Base-by-base conservation (phyloP, 23 tunicate genomes). In the Botrylloides violaceus region DNA sequence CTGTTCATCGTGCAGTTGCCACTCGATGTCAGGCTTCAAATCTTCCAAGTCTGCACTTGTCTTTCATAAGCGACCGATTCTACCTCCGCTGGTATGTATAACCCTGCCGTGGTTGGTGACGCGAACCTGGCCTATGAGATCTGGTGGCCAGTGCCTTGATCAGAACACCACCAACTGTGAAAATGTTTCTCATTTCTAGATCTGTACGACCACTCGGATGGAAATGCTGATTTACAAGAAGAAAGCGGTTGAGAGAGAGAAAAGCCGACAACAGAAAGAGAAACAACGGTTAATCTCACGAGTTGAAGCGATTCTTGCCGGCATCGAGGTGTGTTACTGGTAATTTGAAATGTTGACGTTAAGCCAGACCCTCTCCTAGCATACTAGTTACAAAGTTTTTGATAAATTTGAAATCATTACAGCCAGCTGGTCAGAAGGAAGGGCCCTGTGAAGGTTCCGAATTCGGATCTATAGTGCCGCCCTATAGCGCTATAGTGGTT, bases 1-100 rank as follows among this genome's bases (percentile, higher is more conserved):
- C 81, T 25, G 74, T 4, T 79, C 94, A 18, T 85, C 94, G 15
- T 85, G 94, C 66, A 80, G 79, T 29, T 85, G 94, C 38, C 84
- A 79, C 64, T 85, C 94, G 34, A 73, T 77, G 24, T 58, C 76
- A 2, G 43, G 72, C 19, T 29, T 39, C 29, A 68, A 19, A 0
- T 9, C 12, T 1, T 18, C 72, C 6, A 66, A 65, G 30, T 85
- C 94, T 34, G 25, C 66, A 0, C 36, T 75, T 9, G 48, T 74
- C 32, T 85, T 85, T 66, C 61, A 85, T 59, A 85, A 66, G 33
- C 73, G 66, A 29, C 37, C 79, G 47, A 79, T 85, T 34, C 77
- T 85, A 25, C 94, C 94, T 59, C 94, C 94, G 18, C 23, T 85
- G 84, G 94, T 85, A 49, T 29, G 59, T 26, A 57, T 26, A 27